phyloP scores from a whole-genome alignment of 1,140 invertebrate genomes.

The Drosophila varians region DNA sequence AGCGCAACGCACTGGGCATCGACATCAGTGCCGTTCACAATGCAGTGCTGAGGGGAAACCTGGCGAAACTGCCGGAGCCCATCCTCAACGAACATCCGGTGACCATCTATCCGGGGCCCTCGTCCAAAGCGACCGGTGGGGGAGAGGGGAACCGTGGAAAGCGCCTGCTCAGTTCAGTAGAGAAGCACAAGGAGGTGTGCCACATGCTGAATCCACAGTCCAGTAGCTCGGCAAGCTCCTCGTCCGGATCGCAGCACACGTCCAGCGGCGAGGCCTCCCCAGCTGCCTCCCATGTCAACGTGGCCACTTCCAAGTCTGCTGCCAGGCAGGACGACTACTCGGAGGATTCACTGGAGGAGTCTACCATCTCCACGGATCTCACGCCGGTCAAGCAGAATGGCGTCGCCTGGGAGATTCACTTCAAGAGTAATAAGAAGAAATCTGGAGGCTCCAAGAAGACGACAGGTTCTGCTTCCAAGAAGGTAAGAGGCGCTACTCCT shows the following conservation, averaged over 20 bases:
- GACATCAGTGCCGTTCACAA: conserved; percentile 83
- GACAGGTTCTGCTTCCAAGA: conserved; percentile 29
- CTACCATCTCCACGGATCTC: conserved; percentile 85
- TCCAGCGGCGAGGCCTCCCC: conserved; percentile 67
- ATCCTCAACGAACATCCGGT: conserved; percentile 86
- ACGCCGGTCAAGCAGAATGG: conserved; percentile 89
- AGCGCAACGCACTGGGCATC: conserved; percentile 77
- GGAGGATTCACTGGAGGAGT: conserved; percentile 91
- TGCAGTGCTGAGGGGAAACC: conserved; percentile 77
- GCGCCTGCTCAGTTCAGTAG: conserved; percentile 88
- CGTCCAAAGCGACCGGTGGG: conserved; percentile 20
- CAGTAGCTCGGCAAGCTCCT: conserved; percentile 52
- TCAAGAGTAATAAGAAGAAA: conserved; percentile 83
- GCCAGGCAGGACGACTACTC: conserved; percentile 86
- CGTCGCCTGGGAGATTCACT: conserved; percentile 92
- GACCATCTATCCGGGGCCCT: conserved; percentile 86
- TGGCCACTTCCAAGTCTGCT: conserved; percentile 28
- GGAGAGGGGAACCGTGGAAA: conserved; percentile 70
- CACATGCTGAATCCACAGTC: conserved; percentile 84
- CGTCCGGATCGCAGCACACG: conserved; percentile 55
- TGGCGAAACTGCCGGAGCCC: conserved; percentile 79
- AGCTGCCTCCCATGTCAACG: conserved; percentile 58
- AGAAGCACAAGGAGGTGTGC: conserved; percentile 90
- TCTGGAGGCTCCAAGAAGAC: conserved; percentile 29
- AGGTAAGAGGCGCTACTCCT: conserved; percentile 18